Percentiles rank a stretch among this genome's conserved stretches.
Evolutionary conservation across 2,113 vertebrate species (phyloP).

Genomic region (Bufo gargarizans): DNA sequence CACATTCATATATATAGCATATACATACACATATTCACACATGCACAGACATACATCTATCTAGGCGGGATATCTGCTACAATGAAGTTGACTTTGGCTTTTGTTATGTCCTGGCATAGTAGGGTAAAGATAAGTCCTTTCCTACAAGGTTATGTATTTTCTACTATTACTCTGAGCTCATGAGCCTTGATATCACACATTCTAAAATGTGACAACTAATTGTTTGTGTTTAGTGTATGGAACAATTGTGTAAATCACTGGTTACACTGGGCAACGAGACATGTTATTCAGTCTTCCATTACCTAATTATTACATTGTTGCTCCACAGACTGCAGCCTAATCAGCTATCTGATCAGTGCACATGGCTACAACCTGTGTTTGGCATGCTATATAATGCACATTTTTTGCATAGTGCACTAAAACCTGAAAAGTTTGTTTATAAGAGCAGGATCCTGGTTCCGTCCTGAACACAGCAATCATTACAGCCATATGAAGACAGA

Average conservation of each 20-base stretch:
- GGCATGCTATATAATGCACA: background rate
- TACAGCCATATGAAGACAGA: background rate
- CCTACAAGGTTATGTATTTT: background rate
- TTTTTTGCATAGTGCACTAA: background rate
- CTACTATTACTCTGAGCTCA: background rate
- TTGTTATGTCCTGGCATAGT: background rate
- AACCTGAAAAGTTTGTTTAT: background rate
- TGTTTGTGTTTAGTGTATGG: background rate
- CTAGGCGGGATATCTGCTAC: background rate
- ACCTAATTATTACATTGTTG: slow-evolving; percentile 8
- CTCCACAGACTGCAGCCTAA: background rate
- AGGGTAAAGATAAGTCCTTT: background rate
- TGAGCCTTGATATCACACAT: background rate
- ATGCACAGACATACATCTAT: background rate
- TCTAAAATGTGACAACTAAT: background rate
- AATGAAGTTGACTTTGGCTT: background rate
- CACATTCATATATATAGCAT: background rate
- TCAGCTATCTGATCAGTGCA: background rate
- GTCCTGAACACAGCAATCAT: background rate
- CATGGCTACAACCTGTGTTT: background rate
- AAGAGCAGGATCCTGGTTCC: background rate
- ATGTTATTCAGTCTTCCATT: background rate
- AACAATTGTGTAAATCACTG: background rate
- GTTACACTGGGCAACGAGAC: slow-evolving; percentile 3
- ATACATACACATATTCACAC: background rate